These are phyloP conservation scores for Urocynchramus pylzowi DNA, from an alignment of 2,113 vertebrate genomes.

Conservation along the genomic window DNA sequence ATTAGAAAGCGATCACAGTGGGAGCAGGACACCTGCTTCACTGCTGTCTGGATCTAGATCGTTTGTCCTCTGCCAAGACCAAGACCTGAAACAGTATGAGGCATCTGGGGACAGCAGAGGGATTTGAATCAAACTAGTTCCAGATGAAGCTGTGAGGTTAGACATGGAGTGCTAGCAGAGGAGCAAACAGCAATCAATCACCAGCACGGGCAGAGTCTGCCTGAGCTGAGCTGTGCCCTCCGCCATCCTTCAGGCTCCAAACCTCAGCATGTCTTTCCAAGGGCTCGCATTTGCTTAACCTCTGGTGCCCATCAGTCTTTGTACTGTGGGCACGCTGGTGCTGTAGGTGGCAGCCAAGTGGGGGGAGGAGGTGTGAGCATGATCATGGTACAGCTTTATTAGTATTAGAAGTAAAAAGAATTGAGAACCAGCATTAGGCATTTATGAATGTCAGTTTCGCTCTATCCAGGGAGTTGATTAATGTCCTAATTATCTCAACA, in stretches of 20 bases:
- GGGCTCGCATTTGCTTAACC: background rate
- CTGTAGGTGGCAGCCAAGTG: background rate
- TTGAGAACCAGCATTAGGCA: background rate
- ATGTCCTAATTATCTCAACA: slow-evolving; percentile 48
- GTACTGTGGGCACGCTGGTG: background rate
- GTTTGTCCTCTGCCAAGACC: background rate
- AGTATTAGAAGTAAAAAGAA: background rate
- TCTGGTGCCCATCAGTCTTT: background rate
- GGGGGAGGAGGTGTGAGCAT: rapidly evolving
- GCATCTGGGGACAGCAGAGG: background rate
- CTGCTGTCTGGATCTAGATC: background rate
- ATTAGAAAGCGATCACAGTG: background rate
- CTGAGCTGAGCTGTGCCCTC: background rate
- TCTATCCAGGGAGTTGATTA: slow-evolving; percentile 42
- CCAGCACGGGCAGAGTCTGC: background rate
- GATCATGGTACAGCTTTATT: background rate
- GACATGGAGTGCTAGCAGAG: background rate
- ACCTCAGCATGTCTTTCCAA: background rate
- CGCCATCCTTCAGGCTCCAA: background rate
- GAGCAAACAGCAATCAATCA: slow-evolving; percentile 6
- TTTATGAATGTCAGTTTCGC: background rate
- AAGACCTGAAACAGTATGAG: background rate
- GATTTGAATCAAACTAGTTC: background rate
- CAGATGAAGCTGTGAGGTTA: background rate
- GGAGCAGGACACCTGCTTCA: background rate